Conservation (phyloP, 2,113 vertebrate genomes). For the Ptychochromis oligacanthus region DNA sequence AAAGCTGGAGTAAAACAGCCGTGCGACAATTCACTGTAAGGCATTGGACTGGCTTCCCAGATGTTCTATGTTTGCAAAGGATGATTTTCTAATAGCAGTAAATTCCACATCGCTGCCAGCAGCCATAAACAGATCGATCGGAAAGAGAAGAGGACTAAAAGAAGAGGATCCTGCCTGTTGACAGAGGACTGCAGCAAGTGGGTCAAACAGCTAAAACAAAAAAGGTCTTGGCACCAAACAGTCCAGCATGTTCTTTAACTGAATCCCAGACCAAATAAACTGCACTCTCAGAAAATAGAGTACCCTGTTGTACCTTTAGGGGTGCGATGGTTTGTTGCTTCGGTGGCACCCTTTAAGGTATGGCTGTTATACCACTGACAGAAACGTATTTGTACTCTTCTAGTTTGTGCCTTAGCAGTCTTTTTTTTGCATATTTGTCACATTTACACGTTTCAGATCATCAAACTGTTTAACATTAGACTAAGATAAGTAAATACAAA, state of each 20-base stretch:
- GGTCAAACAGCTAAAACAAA: constrained; percentile 10
- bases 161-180: constrained; percentile 5
- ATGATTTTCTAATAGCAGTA: constrained; percentile 19
- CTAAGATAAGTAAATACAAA: no score
- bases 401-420: no score
- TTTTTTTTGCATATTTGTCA: no score
- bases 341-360: no score
- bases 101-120: constrained; percentile 4
- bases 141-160: neutral
- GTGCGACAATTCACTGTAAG: neutral
- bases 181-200: constrained; percentile 20
- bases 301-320: neutral
- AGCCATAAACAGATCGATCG: neutral
- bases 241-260: neutral
- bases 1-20: constrained; percentile 10
- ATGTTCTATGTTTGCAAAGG: constrained; percentile 10
- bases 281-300: neutral
- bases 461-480: no score
- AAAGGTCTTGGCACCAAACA: neutral
- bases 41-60: constrained; percentile 10
- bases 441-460: no score
- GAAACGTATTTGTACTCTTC: no score
- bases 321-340: neutral
- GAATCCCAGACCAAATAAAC: neutral
- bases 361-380: no score